Conservation (phyloP, 2,797 vertebrate species). For the Myotis myotis region DNA sequence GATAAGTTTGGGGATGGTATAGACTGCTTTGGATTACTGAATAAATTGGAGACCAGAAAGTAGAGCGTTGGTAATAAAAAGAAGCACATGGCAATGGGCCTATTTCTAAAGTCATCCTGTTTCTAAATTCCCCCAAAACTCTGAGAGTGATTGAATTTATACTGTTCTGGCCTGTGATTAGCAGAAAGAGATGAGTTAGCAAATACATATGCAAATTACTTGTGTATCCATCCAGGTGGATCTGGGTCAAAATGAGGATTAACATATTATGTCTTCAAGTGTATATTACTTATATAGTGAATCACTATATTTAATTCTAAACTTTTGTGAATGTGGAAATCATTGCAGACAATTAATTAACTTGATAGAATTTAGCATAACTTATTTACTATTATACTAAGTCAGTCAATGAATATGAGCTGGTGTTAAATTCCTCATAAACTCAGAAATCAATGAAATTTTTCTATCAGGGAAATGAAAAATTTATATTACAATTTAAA, state of each 20-base stretch:
- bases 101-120: background rate
- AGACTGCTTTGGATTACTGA: background rate
- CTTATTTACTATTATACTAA: background rate
- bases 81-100: background rate
- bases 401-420: background rate
- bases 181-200: background rate
- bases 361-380: background rate
- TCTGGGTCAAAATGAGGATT: background rate
- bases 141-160: background rate
- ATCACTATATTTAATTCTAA: background rate
- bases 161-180: background rate
- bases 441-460: background rate
- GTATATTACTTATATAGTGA: background rate
- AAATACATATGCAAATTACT: background rate
- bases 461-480: conserved; percentile 37
- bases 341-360: background rate
- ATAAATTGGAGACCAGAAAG: background rate
- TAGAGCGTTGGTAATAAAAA: background rate
- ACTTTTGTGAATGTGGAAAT: background rate
- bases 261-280: background rate
- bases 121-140: background rate
- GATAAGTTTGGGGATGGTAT: background rate
- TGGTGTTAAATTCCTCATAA: conserved; percentile 15
- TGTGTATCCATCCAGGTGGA: background rate
- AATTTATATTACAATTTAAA: conserved; percentile 16